Evolutionary conservation across 2,888 invertebrate species (phyloP).

Genomic region (Brenthis daphne): DNA sequence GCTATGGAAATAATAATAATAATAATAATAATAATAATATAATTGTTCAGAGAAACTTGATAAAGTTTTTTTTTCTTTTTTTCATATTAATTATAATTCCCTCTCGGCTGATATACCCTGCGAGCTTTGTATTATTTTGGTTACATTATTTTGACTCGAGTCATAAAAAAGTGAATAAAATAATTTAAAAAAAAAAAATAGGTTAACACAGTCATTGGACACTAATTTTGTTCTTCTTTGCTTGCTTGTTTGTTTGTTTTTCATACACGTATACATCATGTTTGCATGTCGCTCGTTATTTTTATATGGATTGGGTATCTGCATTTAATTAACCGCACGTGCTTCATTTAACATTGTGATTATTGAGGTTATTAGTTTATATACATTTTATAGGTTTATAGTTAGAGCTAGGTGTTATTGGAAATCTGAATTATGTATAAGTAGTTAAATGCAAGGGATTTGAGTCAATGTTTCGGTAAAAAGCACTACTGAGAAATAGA

Average conservation of each 20-base stretch:
- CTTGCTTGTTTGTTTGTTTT: conserved; percentile 2
- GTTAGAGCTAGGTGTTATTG: background rate
- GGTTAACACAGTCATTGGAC: conserved; percentile 17
- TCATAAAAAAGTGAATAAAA: too few relatives aligned
- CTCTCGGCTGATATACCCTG: too few relatives aligned
- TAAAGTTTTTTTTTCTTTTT: background rate
- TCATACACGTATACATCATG: background rate
- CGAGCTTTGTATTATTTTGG: too few relatives aligned
- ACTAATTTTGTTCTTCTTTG: background rate
- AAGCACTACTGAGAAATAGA: background rate
- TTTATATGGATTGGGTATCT: conserved; percentile 3
- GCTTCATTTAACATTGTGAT: background rate
- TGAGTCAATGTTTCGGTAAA: background rate
- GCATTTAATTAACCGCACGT: background rate
- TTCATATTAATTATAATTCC: too few relatives aligned
- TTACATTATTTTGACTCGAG: too few relatives aligned
- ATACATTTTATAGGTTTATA: background rate
- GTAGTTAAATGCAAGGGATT: background rate
- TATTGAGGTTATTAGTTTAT: background rate
- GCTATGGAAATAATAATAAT: too few relatives aligned
- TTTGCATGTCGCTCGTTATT: conserved; percentile 3
- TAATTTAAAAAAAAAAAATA: background rate
- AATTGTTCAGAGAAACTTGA: too few relatives aligned
- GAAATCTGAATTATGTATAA: background rate
- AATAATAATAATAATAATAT: too few relatives aligned